phyloP scores from a whole-genome alignment of 2,888 invertebrate genomes.

The Cepaea hortensis region DNA sequence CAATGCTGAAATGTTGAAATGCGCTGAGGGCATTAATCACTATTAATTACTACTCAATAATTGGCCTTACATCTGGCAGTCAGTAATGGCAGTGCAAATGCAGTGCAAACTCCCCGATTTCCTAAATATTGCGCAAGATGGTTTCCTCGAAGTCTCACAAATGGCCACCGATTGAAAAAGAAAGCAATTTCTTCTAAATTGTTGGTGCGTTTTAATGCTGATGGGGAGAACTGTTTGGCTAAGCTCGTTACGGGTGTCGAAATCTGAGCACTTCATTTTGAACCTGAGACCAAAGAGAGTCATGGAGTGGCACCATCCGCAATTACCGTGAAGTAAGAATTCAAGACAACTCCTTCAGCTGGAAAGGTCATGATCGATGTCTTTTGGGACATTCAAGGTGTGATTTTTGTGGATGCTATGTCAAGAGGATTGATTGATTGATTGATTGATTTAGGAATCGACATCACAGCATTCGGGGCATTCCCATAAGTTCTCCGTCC shows the following conservation, averaged over 20 bases:
- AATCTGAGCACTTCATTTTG: not conserved
- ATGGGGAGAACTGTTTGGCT: not conserved
- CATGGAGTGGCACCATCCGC: not conserved
- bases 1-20: not conserved
- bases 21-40: no score
- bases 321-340: not conserved
- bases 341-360: no score
- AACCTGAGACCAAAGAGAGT: not conserved
- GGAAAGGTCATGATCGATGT: no score
- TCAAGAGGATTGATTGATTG: no score
- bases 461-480: no score
- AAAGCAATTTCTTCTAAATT: slow-evolving; percentile 3
- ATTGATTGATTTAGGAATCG: no score
- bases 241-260: not conserved
- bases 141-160: no score
- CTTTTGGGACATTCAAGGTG: no score
- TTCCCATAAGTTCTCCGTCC: no score
- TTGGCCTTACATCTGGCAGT: not conserved
- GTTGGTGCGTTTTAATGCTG: not conserved
- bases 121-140: not conserved
- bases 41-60: not conserved
- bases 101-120: not conserved
- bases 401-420: no score
- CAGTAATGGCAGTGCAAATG: not conserved
- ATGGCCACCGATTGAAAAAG: not conserved